Percentiles rank a stretch among this genome's conserved stretches.
phyloP scores from a whole-genome alignment of 1,140 invertebrate genomes.

The Dendrolimus kikuchii region DNA sequence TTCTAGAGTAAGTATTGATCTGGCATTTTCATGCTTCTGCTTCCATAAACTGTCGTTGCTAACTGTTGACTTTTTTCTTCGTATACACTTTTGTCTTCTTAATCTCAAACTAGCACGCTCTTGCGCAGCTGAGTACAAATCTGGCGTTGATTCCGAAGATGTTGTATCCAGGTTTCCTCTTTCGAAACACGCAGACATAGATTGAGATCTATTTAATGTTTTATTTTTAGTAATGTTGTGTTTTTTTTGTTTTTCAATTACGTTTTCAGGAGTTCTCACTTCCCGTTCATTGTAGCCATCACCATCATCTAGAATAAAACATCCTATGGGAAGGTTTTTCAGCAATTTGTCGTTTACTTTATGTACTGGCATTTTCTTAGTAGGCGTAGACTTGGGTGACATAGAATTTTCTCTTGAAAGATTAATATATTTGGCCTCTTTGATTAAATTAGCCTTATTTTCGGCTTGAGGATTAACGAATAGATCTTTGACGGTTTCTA shows the following conservation, averaged over 20 bases:
- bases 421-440: conserved; percentile 58
- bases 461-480: conserved; percentile 58
- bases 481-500: conserved; percentile 46
- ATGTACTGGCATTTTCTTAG: conserved; percentile 47
- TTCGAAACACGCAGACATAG: conserved; percentile 37
- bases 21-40: conserved; percentile 29
- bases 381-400: conserved; percentile 52
- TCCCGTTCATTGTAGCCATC: conserved; percentile 64
- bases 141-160: conserved; percentile 55
- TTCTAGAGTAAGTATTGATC: conserved; percentile 45
- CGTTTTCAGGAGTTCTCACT: conserved; percentile 51
- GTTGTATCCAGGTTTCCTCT: conserved; percentile 34
- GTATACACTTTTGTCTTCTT: conserved; percentile 56
- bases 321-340: conserved; percentile 58
- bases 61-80: conserved; percentile 58
- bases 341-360: conserved; percentile 50
- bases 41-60: conserved; percentile 54
- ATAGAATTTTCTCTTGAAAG: conserved; percentile 60
- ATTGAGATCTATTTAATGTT: conserved; percentile 42
- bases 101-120: conserved; percentile 38
- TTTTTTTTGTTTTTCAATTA: conserved; percentile 24
- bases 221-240: conserved; percentile 17
- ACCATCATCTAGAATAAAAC: conserved; percentile 61
- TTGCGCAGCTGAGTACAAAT: conserved; percentile 31
- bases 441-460: conserved; percentile 56